These are phyloP conservation scores for Apaloderma vittatum DNA, from an alignment of 2,113 vertebrate genomes.

Conservation along the genomic window DNA sequence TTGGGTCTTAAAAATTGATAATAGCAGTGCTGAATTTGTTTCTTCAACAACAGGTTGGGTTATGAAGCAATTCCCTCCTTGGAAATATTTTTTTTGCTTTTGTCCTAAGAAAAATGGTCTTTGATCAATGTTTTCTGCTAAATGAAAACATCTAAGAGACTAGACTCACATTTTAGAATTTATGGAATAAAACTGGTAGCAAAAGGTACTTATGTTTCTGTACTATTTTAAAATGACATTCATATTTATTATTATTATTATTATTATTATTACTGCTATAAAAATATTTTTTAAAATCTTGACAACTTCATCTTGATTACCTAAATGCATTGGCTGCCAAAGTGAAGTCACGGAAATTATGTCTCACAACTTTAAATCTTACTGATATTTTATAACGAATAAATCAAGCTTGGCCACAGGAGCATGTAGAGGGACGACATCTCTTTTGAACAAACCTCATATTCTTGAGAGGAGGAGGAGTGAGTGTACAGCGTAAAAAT, in stretches of 20 bases:
- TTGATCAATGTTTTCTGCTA: neutral
- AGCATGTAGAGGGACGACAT: neutral
- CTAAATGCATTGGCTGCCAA: neutral
- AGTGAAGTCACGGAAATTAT: neutral
- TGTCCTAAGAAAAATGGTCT: neutral
- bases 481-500: neutral
- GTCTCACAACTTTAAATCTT: neutral
- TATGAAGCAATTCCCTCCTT: neutral
- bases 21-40: neutral
- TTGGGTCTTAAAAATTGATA: neutral
- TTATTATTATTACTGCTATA: too few relatives aligned
- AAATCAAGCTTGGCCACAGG: neutral
- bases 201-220: neutral
- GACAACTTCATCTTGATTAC: neutral
- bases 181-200: neutral
- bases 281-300: neutral
- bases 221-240: neutral
- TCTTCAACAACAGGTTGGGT: neutral
- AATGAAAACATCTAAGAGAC: neutral
- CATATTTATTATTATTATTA: neutral
- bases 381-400: neutral
- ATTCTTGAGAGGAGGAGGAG: neutral
- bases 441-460: neutral
- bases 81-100: neutral
- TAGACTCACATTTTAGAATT: neutral